Base-by-base conservation (phyloP, 1,140 invertebrate genomes). In the Megalopta genalis region DNA sequence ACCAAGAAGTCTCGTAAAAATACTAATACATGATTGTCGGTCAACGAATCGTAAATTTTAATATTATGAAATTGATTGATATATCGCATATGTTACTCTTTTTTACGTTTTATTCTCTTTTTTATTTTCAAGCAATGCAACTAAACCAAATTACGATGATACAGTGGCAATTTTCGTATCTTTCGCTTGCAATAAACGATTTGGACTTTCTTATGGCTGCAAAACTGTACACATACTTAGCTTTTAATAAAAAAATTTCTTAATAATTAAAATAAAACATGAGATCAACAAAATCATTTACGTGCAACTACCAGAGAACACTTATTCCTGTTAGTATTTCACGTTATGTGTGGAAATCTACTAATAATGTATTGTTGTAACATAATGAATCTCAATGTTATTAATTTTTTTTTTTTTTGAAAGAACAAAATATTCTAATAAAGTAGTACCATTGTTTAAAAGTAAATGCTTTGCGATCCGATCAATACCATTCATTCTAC, bases 251-350 rank as follows among this genome's bases (percentile, higher is more conserved):
- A 84, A 81, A 84, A 52, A 77, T 27, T 59, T 65, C 62, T 77
- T 68, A 78, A 76, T 72, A 70, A 73, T 62, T 74, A 65, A 80
- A 71, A 49, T 75, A 73, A 81, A 83, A 72, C 52, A 81, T 81
- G 77, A 81, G 73, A 86, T 86, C 82, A 81, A 83, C 68, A 81
- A 78, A 68, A 87, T 86, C 81, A 64, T 83, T 67, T 63, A 81
- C 27, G 64, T 12, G 65, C 64, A 63, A 74, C 62, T 85, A 60
- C 60, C 77, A 75, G 62, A 81, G 67, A 54, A 42, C 49, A 39
- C 59, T 57, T 23, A 62, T 60, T 72, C 16, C 59, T 10, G 57
- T 59, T 57, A 72, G 64, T 60, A 80, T 18, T 9, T 23, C 18
- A 21, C 21, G 8, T 72, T 60, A 77, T 4, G 39, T 39, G 52